Conservation (phyloP, 92 coral and sea anemone genomes). For the Epizoanthus illoricatus region DNA sequence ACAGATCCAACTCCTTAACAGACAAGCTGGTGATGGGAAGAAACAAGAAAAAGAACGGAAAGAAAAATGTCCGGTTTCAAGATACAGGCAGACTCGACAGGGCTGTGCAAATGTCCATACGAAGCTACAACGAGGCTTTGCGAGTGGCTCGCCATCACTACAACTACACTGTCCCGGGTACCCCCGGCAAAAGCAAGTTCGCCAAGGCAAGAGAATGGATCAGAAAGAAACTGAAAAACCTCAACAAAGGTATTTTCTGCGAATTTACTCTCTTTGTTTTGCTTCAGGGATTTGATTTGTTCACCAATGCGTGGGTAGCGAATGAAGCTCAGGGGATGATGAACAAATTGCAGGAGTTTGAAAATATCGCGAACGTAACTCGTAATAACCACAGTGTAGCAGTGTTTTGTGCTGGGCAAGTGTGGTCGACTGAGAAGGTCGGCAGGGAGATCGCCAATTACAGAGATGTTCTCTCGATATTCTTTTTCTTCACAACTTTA, state of each 20-base stretch:
- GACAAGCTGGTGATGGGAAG: conserved; percentile 3
- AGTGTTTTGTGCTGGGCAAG: conserved; percentile 58
- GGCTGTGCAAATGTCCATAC: conserved; percentile 31
- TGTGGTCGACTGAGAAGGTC: conserved; percentile 71
- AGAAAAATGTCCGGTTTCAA: conserved; percentile 12
- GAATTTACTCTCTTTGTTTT: conserved; percentile 82
- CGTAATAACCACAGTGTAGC: conserved; percentile 59
- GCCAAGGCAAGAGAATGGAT: conserved; percentile 7
- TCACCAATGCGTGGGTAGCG: conserved; percentile 79
- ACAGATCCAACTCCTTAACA: background rate
- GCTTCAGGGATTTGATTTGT: conserved; percentile 86
- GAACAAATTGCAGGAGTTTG: conserved; percentile 41
- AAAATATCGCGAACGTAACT: conserved; percentile 60
- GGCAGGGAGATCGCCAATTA: conserved; percentile 51
- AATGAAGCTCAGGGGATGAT: conserved; percentile 60
- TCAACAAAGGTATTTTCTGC: conserved; percentile 76
- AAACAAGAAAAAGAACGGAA: background rate
- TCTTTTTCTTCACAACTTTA: conserved; percentile 71
- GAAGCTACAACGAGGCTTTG: conserved; percentile 37
- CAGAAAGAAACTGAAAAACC: conserved; percentile 31
- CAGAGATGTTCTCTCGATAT: conserved; percentile 51
- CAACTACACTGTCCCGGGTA: conserved; percentile 41
- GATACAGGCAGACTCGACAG: conserved; percentile 8
- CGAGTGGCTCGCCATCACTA: conserved; percentile 28
- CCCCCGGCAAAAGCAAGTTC: conserved; percentile 17